These are phyloP conservation scores for Solenodon paradoxus DNA, from an alignment of 2,113 vertebrate genomes.

Conservation along the genomic window DNA sequence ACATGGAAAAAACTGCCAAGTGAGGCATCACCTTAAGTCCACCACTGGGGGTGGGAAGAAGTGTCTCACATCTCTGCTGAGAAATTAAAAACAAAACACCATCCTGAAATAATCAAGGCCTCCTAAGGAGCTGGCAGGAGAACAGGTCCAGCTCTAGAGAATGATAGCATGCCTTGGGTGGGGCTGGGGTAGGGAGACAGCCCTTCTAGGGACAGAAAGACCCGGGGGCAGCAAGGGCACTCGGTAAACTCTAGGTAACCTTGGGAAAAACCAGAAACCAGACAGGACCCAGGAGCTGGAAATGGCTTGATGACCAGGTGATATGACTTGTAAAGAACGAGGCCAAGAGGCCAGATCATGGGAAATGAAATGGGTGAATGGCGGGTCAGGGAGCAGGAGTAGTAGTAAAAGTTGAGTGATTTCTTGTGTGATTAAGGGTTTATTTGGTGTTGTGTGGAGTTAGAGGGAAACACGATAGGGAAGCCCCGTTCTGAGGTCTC, in stretches of 20 bases:
- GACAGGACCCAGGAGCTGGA: slow-evolving; percentile 45
- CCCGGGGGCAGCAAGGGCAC: background rate
- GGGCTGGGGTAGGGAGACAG: no score
- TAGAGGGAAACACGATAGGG: slow-evolving; percentile 63
- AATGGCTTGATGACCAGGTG: slow-evolving; percentile 58
- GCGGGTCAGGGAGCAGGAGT: slow-evolving; percentile 55
- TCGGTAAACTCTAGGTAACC: slow-evolving; percentile 66
- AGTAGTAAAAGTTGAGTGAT: slow-evolving; percentile 74
- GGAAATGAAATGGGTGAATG: slow-evolving; percentile 70
- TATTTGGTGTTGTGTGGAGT: slow-evolving; percentile 76
- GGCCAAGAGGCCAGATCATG: slow-evolving; percentile 71
- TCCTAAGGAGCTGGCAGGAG: background rate
- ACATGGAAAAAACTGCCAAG: background rate
- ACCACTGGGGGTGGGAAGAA: background rate
- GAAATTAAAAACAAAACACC: background rate
- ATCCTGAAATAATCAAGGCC: background rate
- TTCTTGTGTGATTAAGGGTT: slow-evolving; percentile 76
- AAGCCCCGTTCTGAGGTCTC: background rate
- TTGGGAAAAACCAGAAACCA: slow-evolving; percentile 70
- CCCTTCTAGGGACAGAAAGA: background rate
- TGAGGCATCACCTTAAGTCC: background rate
- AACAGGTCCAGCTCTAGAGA: rapidly evolving
- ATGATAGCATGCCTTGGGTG: background rate
- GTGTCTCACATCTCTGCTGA: background rate
- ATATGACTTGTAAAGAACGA: slow-evolving; percentile 44